Base-by-base conservation (phyloP, 64 coral and sea anemone genomes). In the Actinia equina region DNA sequence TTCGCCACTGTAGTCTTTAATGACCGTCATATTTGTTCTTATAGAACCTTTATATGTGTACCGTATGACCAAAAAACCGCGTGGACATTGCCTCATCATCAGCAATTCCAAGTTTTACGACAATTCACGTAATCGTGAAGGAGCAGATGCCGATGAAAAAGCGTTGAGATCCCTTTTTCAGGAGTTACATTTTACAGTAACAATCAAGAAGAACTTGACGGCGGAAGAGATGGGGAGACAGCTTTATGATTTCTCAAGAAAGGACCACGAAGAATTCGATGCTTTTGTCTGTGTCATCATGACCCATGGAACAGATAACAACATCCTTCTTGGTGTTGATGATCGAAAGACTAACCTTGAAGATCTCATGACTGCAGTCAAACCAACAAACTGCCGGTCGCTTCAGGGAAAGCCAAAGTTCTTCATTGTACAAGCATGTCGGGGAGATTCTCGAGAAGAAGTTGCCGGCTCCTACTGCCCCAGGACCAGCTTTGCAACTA, bases 201-300 rank as follows among this genome's bases (percentile, higher is more conserved):
- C 80, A 17, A 87, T 92, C 60, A 42, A 57, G 17, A 87, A 42
- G 69, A 44, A 92, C 76, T 26, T 82, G 3, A 69, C 56, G 0
- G 67, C 18, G 20, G 42, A 60, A 15, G 44, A 83, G 51, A 82
- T 92, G 16, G 62, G 77, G 49, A 26, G 20, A 15, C 76, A 42
- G 42, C 42, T 86, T 2, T 20, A 76, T 77, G 45, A 70, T 8
- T 87, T 54, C 74, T 85, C n/a, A 17, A 17, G 9, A 14, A 82
- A 57, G 54, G 43, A 87, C 52, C 90, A 92, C 43, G 2, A 25
- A 17, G 18, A 63, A 7, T 88, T 82, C 59, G 85, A 67, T 15
- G 90, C 90, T 20, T 92, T 92, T 22, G 77, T 87, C 8, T 81
- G 86, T 6, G 84, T 92, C 20, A 60, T 92, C 19, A 87, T 92